phyloP scores from a whole-genome alignment of 1,140 invertebrate species.

The Apis laboriosa region DNA sequence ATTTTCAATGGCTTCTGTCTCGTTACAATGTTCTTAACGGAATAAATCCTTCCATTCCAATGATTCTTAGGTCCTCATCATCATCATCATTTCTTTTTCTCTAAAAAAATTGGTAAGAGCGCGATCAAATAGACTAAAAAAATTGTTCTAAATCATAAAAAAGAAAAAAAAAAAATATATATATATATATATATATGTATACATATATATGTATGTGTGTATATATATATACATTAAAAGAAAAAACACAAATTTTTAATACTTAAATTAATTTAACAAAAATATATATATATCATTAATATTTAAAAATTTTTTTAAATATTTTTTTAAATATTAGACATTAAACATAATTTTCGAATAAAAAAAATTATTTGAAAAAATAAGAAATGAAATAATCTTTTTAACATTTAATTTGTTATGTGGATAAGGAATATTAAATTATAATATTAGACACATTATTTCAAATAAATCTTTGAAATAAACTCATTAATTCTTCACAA shows the following conservation, averaged over 20 bases:
- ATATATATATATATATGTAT: conserved; percentile 1
- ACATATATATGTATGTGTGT: conserved; percentile 20
- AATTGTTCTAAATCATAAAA: conserved; percentile 47
- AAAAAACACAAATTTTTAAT: conserved; percentile 12
- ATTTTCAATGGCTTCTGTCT: conserved; percentile 53
- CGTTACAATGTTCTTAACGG: conserved; percentile 76
- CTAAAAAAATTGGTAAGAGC: conserved; percentile 75
- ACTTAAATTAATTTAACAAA: conserved; percentile 42
- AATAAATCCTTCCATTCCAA: conserved; percentile 78
- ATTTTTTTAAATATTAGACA: conserved; percentile 54
- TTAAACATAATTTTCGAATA: conserved; percentile 79
- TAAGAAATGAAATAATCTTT: conserved; percentile 19
- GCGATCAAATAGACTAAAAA: conserved; percentile 60
- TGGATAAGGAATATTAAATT: conserved; percentile 34
- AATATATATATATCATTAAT: neutral
- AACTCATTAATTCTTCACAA: conserved; percentile 45
- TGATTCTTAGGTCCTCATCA: conserved; percentile 74
- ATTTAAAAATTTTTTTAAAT: conserved; percentile 24
- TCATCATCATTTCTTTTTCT: conserved; percentile 70
- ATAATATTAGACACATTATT: conserved; percentile 34
- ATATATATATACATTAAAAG: conserved; percentile 6
- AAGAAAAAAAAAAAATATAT: conserved; percentile 27
- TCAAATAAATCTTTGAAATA: conserved; percentile 19
- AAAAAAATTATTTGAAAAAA: conserved; percentile 37
- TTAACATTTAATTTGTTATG: conserved; percentile 33